phyloP scores from a whole-genome alignment of 1,140 invertebrate species.

The Carcinoscorpius rotundicauda region DNA sequence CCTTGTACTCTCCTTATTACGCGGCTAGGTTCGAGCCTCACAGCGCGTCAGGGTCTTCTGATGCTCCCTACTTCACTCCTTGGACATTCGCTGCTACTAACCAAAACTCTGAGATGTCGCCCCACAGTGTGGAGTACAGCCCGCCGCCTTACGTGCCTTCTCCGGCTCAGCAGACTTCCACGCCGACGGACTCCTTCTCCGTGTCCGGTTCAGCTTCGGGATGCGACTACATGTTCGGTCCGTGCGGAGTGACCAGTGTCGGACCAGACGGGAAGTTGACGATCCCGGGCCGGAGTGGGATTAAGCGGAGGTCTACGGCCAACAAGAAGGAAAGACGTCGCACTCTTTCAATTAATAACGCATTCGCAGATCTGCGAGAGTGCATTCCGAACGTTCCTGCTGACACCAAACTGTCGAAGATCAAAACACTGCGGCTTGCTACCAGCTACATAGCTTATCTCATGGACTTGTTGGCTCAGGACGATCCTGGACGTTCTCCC shows the following conservation, averaged over 20 bases:
- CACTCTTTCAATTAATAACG: constrained; percentile 90
- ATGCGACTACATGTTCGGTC: constrained; percentile 1
- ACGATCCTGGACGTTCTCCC: constrained; percentile 27
- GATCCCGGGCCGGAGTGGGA: constrained; percentile 8
- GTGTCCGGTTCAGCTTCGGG: background rate
- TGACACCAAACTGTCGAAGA: constrained; percentile 73
- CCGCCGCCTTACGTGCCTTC: constrained; percentile 5
- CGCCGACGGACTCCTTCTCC: background rate
- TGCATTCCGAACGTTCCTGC: constrained; percentile 92
- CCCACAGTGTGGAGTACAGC: constrained; percentile 1
- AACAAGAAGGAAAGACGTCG: constrained; percentile 85
- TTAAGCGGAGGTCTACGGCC: constrained; percentile 37
- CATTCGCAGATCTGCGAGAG: constrained; percentile 79
- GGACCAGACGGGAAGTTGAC: background rate
- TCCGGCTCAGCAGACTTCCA: background rate
- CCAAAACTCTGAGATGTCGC: background rate
- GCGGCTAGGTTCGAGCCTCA: constrained; percentile 7
- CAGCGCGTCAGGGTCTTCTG: background rate
- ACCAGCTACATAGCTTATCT: constrained; percentile 41
- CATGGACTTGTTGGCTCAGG: constrained; percentile 38
- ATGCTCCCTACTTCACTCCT: background rate
- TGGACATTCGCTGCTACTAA: background rate
- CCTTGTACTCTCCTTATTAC: constrained; percentile 13
- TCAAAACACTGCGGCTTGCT: constrained; percentile 41
- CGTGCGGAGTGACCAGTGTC: background rate